Percentiles rank a stretch among this genome's conserved stretches.
These are phyloP conservation scores for Trissolcus basalis DNA, from an alignment of 1,140 invertebrate genomes.

Conservation along the genomic window DNA sequence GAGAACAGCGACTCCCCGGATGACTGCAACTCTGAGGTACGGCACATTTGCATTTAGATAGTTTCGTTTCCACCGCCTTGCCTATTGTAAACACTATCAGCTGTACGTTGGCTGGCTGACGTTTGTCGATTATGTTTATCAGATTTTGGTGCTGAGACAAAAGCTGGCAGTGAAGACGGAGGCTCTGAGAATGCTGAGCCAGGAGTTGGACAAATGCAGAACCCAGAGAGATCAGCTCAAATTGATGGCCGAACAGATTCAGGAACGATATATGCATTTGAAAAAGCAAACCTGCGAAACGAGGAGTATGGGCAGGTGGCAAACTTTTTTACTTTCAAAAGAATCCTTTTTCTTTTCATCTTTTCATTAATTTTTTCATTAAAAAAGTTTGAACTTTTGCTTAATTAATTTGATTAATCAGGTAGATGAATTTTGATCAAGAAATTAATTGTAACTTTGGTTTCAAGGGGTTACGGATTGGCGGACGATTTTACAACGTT, in stretches of 20 bases:
- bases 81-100: neutral
- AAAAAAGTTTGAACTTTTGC: too few relatives aligned
- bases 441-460: too few relatives aligned
- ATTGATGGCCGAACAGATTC: constrained; percentile 86
- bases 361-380: neutral
- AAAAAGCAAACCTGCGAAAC: constrained; percentile 70
- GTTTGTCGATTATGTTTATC: constrained; percentile 5
- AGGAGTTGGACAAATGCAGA: constrained; percentile 86
- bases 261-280: constrained; percentile 79
- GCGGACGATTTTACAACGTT: constrained; percentile 58
- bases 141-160: constrained; percentile 74
- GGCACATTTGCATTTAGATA: constrained; percentile 5
- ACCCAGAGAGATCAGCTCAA: constrained; percentile 88
- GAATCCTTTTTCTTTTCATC: neutral
- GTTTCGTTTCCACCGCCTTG: neutral
- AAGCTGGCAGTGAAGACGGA: constrained; percentile 89
- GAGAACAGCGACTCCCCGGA: constrained; percentile 36
- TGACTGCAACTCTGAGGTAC: constrained; percentile 41
- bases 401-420: too few relatives aligned
- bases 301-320: constrained; percentile 57
- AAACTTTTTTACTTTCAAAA: neutral
- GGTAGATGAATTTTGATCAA: too few relatives aligned
- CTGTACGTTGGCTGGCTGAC: neutral
- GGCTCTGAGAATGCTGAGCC: constrained; percentile 84
- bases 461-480: too few relatives aligned